phyloP scores from a whole-genome alignment of 2,797 vertebrate genomes.

The Enteromius treurensis region DNA sequence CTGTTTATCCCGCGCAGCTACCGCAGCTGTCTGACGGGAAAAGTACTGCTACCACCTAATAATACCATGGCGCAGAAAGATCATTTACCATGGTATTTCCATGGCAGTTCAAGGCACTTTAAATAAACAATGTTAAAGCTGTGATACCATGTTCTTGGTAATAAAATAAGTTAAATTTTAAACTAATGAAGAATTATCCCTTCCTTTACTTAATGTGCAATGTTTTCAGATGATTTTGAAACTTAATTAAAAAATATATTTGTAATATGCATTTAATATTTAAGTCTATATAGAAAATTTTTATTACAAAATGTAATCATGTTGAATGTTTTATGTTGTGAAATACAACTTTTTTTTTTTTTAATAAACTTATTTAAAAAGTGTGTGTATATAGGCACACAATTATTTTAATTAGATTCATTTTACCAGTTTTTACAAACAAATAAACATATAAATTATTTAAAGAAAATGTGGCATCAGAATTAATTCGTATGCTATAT shows the following conservation, averaged over 20 bases:
- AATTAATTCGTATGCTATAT: background rate
- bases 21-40: conserved; percentile 71
- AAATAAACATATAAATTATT: too few species aligned
- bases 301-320: too few species aligned
- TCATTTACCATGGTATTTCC: background rate
- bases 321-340: background rate
- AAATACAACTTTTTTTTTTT: too few species aligned
- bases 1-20: conserved; percentile 50
- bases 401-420: too few species aligned
- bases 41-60: too few species aligned
- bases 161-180: background rate
- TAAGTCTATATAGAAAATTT: too few species aligned
- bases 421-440: too few species aligned
- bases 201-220: background rate
- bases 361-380: too few species aligned
- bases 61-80: background rate
- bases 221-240: background rate
- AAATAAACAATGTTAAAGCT: background rate
- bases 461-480: too few species aligned
- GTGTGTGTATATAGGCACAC: too few species aligned
- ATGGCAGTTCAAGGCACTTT: background rate
- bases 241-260: background rate
- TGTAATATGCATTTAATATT: too few species aligned
- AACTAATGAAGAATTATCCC: background rate
- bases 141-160: background rate